Evolutionary conservation across 2,888 invertebrate species (phyloP), one percentile per base, ranked within the genome.

Genomic region (Dynastes tityus): DNA sequence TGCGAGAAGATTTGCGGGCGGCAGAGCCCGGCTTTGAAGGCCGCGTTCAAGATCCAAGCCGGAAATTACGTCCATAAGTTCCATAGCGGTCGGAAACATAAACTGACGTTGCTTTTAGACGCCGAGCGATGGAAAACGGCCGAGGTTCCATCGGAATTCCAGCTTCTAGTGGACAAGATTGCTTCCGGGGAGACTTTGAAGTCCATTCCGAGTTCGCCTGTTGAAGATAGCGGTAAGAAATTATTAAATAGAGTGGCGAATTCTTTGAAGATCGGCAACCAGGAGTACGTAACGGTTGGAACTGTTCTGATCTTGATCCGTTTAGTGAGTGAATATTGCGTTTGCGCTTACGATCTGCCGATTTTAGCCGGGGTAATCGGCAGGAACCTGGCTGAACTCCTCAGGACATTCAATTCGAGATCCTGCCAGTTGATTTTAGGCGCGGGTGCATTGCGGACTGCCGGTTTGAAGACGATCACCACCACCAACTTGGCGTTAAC

Each of bases 341-440:
- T 93, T 86, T 92, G 95, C 85, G 93, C 94, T 0, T 91, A 92
- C 81, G 93, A 96, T 84, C 90, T 97, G 77, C 93, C 95, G n/a
- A 91, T 94, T 29, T 91, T 96, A 75, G 94, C 96, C 27, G 93
- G 95, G 79, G 95, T 95, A 82, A 91, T 97, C 81, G 94, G 97
- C 58, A 92, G 95, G 80, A 93, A 97, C 87, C 92, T 98, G 84
- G 92, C 96, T n/a, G 98, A 98, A 88, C 89, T 98, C 75, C 90
- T 98, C 81, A 93, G 96, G 85, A 93, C 95, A 83, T 97, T 96
- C 85, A 97, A 97, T 89, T 96, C 96, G 4, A 92, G 95, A 79
- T 95, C 95, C 84, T 98, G 97, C 89, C 98, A 98, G 88, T 91
- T 99, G 83, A 96, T 99, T 76, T 91, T 99, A 77, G 99, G 98